phyloP scores from a whole-genome alignment of 2,888 invertebrate genomes.

The Acleris literana region DNA sequence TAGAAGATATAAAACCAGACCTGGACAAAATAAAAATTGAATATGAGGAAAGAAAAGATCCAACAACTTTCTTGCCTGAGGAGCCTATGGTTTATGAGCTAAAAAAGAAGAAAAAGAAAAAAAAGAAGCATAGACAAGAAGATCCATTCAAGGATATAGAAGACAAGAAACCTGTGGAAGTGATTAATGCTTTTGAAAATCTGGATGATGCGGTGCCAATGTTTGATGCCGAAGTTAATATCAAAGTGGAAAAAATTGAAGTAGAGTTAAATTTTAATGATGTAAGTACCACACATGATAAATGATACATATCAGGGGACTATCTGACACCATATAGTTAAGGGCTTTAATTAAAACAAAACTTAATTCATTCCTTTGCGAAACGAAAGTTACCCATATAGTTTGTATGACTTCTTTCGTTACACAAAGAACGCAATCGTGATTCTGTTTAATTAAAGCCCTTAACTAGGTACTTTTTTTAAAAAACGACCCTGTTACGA shows the following conservation, averaged over 20 bases:
- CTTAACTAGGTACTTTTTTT: too few relatives aligned
- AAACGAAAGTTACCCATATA: too few relatives aligned
- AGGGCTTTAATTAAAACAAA: too few relatives aligned
- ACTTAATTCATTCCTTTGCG: too few relatives aligned
- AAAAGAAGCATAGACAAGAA: slow-evolving; percentile 58
- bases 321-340: too few relatives aligned
- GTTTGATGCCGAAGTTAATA: slow-evolving; percentile 70
- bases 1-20: slow-evolving; percentile 37
- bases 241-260: slow-evolving; percentile 77
- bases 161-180: slow-evolving; percentile 45
- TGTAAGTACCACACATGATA: slow-evolving; percentile 54
- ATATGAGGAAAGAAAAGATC: slow-evolving; percentile 58
- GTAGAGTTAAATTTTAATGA: slow-evolving; percentile 76
- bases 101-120: slow-evolving; percentile 76
- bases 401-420: too few relatives aligned
- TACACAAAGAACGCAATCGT: too few relatives aligned
- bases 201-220: slow-evolving; percentile 36
- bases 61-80: slow-evolving; percentile 69
- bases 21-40: slow-evolving; percentile 22
- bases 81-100: slow-evolving; percentile 75
- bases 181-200: slow-evolving; percentile 41
- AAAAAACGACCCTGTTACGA: too few relatives aligned
- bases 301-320: too few relatives aligned
- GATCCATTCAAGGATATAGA: slow-evolving; percentile 74
- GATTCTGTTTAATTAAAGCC: too few relatives aligned